Evolutionary conservation across 2,888 invertebrate genomes (phyloP), one percentile per base, ranked within the genome.

Genomic region (Drosophila hamatofila): DNA sequence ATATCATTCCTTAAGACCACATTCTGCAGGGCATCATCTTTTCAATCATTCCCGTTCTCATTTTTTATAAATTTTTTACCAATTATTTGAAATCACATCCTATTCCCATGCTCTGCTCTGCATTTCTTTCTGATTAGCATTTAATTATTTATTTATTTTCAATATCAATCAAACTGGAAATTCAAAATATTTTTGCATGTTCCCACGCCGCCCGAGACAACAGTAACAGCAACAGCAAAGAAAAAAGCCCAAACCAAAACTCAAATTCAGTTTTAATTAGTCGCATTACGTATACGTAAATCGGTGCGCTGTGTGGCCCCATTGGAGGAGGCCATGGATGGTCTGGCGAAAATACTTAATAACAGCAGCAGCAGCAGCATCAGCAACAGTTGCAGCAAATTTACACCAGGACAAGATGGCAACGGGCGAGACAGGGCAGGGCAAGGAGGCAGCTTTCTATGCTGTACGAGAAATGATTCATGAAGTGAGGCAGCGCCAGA

Each of bases 211-310:
- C 49, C 46, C 58, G 12, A 44, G 54, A 41, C 54, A 54, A 37
- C 37, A 9, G 23, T 35, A 16, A 9, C 25, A 18, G 8, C 3
- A 48, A 30, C n/a, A 51, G 16, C 1, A 25, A 35, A 23, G 11
- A 14, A 16, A 21, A 56, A 56, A 72, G 2, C 7, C 14, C 1
- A 44, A 73, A 54, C 52, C 63, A 59, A 68, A 81, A 65, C 69
- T 64, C 67, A 81, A 80, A 83, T 85, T 75, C 74, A 83, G 77
- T 80, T 83, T 83, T 83, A 83, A 83, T 83, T 83, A 88, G 88
- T 66, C 67, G 82, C 83, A 88, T 88, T 88, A 85, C 88, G 83
- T 88, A 83, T 85, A 83, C 88, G 85, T 75, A 66, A 52, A 51
- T 46, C 61, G 55, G 61, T 48, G 37, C 59, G 59, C 48, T 71